Conservation (phyloP, 1,140 invertebrate species). For the Cardiocondyla obscurior region DNA sequence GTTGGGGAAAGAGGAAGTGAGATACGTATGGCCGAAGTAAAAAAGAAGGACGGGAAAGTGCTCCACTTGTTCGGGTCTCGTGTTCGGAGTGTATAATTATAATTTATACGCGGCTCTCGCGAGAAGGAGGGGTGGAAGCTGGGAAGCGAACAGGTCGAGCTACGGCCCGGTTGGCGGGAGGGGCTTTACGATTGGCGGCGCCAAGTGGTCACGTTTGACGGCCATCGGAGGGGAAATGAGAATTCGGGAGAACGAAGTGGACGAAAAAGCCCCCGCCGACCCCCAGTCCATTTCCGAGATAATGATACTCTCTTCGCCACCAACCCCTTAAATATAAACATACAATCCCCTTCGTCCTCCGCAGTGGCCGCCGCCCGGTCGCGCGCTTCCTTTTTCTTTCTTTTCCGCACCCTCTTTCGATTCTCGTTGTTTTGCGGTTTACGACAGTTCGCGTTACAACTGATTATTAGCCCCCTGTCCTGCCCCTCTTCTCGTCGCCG, state of each 20-base stretch:
- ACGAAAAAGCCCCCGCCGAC: constrained; percentile 38
- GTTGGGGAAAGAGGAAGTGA: background rate
- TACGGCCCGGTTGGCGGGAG: constrained; percentile 74
- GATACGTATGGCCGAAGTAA: background rate
- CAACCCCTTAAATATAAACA: constrained; percentile 77
- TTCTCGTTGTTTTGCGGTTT: constrained; percentile 83
- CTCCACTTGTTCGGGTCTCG: background rate
- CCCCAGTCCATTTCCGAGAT: constrained; percentile 64
- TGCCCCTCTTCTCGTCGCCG: constrained; percentile 54
- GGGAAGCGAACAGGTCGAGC: constrained; percentile 31
- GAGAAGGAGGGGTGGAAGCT: constrained; percentile 29
- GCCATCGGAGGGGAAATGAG: constrained; percentile 61
- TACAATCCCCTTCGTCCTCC: constrained; percentile 59
- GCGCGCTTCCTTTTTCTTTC: constrained; percentile 58
- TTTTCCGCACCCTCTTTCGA: constrained; percentile 68
- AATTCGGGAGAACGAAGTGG: background rate
- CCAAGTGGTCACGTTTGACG: constrained; percentile 75
- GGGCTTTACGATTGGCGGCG: constrained; percentile 79
- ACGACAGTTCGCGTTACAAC: constrained; percentile 83
- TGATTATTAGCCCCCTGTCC: constrained; percentile 81
- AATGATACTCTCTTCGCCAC: constrained; percentile 72
- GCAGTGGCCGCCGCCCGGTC: background rate
- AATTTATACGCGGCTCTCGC: constrained; percentile 25
- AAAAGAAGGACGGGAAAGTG: background rate
- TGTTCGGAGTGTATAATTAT: constrained; percentile 19